These are phyloP conservation scores for Lypha dubia DNA, from an alignment of 2,888 invertebrate species.

Conservation along the genomic window DNA sequence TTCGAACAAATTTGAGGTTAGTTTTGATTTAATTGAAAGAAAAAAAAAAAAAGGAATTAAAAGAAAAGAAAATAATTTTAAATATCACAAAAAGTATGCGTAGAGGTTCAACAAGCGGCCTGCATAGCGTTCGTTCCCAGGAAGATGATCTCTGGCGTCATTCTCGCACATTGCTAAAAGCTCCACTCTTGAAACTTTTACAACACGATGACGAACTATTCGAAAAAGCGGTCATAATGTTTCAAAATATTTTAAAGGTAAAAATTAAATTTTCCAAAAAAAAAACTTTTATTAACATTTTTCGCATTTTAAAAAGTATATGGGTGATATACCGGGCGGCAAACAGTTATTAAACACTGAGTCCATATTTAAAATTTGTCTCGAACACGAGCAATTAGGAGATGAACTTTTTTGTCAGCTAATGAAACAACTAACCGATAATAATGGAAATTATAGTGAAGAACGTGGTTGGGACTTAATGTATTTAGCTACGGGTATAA, in stretches of 20 bases:
- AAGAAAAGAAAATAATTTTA: not conserved
- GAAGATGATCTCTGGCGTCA: constrained; percentile 92
- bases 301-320: constrained; percentile 85
- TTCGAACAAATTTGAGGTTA: constrained; percentile 84
- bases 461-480: constrained; percentile 97
- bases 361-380: constrained; percentile 91
- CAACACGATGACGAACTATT: constrained; percentile 88
- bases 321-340: constrained; percentile 96
- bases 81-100: constrained; percentile 73
- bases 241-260: constrained; percentile 89
- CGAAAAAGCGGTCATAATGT: constrained; percentile 89
- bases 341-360: constrained; percentile 92
- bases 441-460: constrained; percentile 91
- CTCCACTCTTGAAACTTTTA: constrained; percentile 91
- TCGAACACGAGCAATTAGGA: constrained; percentile 89
- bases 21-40: constrained; percentile 19
- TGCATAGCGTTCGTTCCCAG: constrained; percentile 87
- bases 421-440: constrained; percentile 96
- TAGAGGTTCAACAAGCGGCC: constrained; percentile 85
- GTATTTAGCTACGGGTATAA: constrained; percentile 94
- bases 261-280: not conserved
- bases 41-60: no score
- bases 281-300: no score
- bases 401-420: constrained; percentile 97
- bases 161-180: constrained; percentile 91